phyloP scores from a whole-genome alignment of 64 coral and sea anemone genomes.

The Astreopora myriophthalma region DNA sequence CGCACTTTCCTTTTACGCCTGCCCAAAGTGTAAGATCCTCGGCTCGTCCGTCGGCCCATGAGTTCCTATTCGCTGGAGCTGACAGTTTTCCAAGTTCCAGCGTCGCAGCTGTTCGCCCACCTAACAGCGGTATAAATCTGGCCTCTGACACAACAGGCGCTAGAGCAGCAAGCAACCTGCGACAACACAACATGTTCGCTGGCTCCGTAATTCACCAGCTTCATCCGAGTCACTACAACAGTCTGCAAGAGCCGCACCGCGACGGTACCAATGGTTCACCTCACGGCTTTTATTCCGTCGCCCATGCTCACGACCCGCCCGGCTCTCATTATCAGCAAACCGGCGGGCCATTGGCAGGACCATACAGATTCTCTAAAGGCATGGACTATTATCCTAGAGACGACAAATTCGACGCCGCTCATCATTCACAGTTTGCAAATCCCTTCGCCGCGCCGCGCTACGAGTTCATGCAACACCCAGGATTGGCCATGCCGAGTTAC shows the following conservation, averaged over 20 bases:
- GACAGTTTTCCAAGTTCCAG: slow-evolving; percentile 68
- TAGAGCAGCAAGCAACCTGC: slow-evolving; percentile 58
- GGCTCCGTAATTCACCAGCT: slow-evolving; percentile 81
- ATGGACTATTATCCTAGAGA: slow-evolving; percentile 80
- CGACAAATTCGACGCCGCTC: slow-evolving; percentile 77
- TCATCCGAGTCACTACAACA: slow-evolving; percentile 85
- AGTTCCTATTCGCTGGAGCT: slow-evolving; percentile 84
- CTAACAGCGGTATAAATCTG: slow-evolving; percentile 76
- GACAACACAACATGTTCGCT: slow-evolving; percentile 91
- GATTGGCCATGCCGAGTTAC: slow-evolving; percentile 86
- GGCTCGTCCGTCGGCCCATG: slow-evolving; percentile 78
- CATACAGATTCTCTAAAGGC: slow-evolving; percentile 82
- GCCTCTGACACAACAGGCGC: slow-evolving; percentile 60
- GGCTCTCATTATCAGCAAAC: slow-evolving; percentile 66
- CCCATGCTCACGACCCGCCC: slow-evolving; percentile 90
- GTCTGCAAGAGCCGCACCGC: slow-evolving; percentile 83
- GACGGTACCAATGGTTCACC: slow-evolving; percentile 90
- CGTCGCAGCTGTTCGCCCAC: slow-evolving; percentile 76
- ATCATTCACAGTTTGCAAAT: slow-evolving; percentile 81
- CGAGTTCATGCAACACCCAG: slow-evolving; percentile 89
- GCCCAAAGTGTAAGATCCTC: slow-evolving; percentile 76
- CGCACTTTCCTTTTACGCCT: slow-evolving; percentile 78
- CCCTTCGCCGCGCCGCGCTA: slow-evolving; percentile 90
- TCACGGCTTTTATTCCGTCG: slow-evolving; percentile 93
- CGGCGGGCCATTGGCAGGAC: slow-evolving; percentile 27